Conservation (phyloP, 2,113 vertebrate genomes). For the Anser cygnoides region DNA sequence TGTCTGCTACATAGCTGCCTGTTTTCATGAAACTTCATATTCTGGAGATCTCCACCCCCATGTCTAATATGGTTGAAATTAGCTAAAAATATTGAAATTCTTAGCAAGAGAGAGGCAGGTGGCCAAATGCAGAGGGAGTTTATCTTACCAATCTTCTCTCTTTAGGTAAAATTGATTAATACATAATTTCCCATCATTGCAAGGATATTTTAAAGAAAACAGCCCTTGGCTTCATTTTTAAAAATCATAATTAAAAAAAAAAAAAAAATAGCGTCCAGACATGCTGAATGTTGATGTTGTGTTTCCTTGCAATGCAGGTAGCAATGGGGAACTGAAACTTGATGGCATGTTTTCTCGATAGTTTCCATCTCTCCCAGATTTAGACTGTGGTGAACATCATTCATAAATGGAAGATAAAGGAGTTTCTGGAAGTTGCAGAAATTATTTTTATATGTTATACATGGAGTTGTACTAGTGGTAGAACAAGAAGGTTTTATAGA, state of each 20-base stretch:
- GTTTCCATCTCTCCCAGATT: not conserved
- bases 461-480: not conserved
- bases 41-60: not conserved
- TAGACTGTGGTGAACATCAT: not conserved
- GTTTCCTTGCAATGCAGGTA: not conserved
- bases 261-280: not conserved
- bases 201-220: not conserved
- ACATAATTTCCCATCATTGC: not conserved
- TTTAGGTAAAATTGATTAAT: not conserved
- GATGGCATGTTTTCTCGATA: accelerated
- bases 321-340: not conserved
- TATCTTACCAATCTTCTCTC: not conserved
- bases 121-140: not conserved
- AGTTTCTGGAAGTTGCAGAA: not conserved
- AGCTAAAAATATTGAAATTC: not conserved
- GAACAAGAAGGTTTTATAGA: not conserved
- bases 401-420: not conserved
- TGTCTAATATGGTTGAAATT: not conserved
- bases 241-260: not conserved
- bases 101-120: not conserved
- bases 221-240: not conserved
- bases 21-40: not conserved
- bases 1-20: slow-evolving; percentile 7
- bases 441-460: not conserved
- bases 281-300: not conserved